These are phyloP conservation scores for Synanthedon vespiformis DNA, from an alignment of 2,888 invertebrate species.

Conservation along the genomic window DNA sequence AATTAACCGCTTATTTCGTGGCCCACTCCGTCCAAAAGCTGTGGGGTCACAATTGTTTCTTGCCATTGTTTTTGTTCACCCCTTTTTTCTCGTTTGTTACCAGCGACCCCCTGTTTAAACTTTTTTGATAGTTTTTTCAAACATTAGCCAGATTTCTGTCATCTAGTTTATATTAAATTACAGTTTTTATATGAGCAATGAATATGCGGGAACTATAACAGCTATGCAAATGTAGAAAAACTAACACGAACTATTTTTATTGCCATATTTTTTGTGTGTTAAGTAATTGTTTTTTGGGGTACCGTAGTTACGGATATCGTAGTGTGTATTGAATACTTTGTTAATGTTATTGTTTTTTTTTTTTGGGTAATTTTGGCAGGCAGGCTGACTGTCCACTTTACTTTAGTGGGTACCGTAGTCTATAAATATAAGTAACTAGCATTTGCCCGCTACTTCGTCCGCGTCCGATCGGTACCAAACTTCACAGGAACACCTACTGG, in stretches of 20 bases:
- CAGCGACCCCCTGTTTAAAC: constrained; percentile 32
- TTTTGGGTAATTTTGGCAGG: too few species aligned
- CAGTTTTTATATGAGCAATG: constrained; percentile 58
- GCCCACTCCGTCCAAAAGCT: constrained; percentile 39
- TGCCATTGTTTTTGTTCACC: constrained; percentile 53
- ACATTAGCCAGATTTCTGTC: constrained; percentile 62
- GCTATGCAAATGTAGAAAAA: constrained; percentile 36
- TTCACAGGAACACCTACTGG: too few species aligned
- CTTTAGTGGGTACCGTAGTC: neutral
- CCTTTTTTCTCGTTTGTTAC: constrained; percentile 40
- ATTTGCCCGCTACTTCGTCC: too few species aligned
- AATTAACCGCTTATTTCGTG: constrained; percentile 60
- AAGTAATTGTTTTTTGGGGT: constrained; percentile 10
- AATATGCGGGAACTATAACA: constrained; percentile 58
- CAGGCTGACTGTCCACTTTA: neutral
- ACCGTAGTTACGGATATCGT: neutral
- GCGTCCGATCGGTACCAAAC: too few species aligned
- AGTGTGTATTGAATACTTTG: neutral
- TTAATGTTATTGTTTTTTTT: neutral
- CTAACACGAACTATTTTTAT: constrained; percentile 54
- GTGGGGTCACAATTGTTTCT: constrained; percentile 40
- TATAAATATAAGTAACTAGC: too few species aligned
- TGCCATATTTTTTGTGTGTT: constrained; percentile 22
- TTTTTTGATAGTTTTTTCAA: constrained; percentile 49
- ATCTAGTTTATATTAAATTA: constrained; percentile 69